phyloP scores from a whole-genome alignment of 2,888 invertebrate genomes.

The Cryptocephalus primarius region DNA sequence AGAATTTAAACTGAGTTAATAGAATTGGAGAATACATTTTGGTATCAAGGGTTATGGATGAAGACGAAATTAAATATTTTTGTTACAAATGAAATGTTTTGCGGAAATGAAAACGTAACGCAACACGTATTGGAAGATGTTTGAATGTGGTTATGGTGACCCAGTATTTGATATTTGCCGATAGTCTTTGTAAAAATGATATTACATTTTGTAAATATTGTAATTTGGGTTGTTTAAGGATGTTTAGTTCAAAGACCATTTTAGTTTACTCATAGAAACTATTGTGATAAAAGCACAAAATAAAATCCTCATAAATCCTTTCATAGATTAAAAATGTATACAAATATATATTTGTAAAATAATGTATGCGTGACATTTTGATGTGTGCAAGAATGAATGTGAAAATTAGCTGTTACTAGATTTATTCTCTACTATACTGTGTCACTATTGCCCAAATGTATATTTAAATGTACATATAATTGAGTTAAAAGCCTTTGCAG shows the following conservation, averaged over 20 bases:
- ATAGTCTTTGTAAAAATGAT: conserved; percentile 8
- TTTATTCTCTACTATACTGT: conserved; percentile 9
- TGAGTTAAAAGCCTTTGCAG: conserved; percentile 11
- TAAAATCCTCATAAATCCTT: neutral
- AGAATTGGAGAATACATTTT: conserved; percentile 2
- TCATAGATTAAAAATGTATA: conserved; percentile 6
- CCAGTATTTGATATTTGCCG: conserved; percentile 12
- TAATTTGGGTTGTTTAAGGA: conserved; percentile 10
- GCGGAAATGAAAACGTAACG: neutral
- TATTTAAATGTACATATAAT: conserved; percentile 1
- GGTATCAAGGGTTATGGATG: neutral
- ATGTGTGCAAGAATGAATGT: conserved; percentile 8
- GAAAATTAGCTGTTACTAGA: conserved; percentile 4
- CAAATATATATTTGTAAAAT: conserved; percentile 11
- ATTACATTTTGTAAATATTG: conserved; percentile 8
- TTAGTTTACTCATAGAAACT: conserved; percentile 6
- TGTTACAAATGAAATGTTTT: neutral
- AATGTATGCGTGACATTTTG: conserved; percentile 2
- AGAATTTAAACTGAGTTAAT: conserved; percentile 7
- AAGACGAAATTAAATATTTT: conserved; percentile 1
- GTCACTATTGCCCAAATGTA: conserved; percentile 14
- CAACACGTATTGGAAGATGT: conserved; percentile 10
- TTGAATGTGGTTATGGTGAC: conserved; percentile 17
- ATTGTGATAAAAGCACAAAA: conserved; percentile 14
- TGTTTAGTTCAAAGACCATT: conserved; percentile 3